Percentiles rank a stretch among this genome's conserved stretches.
Evolutionary conservation across 2,797 vertebrate species (phyloP).

Genomic region (Pristis pectinata): DNA sequence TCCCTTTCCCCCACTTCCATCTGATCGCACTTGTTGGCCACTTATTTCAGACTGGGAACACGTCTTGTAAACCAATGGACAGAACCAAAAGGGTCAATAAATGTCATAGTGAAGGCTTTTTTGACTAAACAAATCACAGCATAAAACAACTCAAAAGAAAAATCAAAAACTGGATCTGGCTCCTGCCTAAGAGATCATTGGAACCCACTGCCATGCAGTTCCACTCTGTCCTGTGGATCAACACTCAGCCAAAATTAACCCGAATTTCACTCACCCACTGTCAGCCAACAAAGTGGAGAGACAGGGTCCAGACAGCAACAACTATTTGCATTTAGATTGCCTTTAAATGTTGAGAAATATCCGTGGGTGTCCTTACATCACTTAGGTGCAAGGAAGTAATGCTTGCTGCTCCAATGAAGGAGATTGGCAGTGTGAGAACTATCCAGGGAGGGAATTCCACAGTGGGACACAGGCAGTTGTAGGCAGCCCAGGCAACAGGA

Average conservation of each 20-base stretch:
- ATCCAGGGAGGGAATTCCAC: not conserved
- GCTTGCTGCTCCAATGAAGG: not conserved
- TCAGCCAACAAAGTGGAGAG: not conserved
- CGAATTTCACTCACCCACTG: not conserved
- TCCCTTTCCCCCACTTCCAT: too few relatives aligned
- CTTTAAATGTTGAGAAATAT: not conserved
- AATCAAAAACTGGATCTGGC: not conserved
- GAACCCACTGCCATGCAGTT: not conserved
- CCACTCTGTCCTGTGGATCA: not conserved
- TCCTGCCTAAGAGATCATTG: not conserved
- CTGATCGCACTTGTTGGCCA: too few relatives aligned
- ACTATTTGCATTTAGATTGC: not conserved
- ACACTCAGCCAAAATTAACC: not conserved
- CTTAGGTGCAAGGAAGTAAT: not conserved
- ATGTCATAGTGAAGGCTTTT: too few relatives aligned
- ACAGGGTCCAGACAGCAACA: not conserved
- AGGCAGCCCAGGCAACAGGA: not conserved
- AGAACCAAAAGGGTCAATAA: too few relatives aligned
- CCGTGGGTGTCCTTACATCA: not conserved
- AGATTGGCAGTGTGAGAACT: too few relatives aligned
- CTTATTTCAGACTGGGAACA: too few relatives aligned
- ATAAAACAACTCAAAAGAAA: not conserved
- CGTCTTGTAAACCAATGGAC: too few relatives aligned
- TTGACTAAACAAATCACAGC: not conserved
- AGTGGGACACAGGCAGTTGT: not conserved